A percentile compares a stretch with the other conserved stretches of the same genome.
These are phyloP conservation scores for Caenorhabditis parvicauda DNA, from an alignment of 2,888 invertebrate genomes.

Conservation along the genomic window DNA sequence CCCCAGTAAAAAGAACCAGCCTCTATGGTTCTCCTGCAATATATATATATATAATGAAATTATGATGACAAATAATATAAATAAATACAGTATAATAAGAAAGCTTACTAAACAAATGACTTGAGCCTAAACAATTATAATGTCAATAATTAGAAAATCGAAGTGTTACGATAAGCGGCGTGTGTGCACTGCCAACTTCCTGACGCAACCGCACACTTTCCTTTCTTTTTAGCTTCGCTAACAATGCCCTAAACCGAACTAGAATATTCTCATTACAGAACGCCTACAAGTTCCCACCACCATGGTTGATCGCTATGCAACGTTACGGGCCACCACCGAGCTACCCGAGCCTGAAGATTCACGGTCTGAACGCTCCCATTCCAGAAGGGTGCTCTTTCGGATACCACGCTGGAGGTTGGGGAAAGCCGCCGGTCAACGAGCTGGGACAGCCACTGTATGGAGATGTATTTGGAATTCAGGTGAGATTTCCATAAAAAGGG, in stretches of 20 bases:
- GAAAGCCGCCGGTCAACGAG: slow-evolving; percentile 98
- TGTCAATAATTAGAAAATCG: no score
- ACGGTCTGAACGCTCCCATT: slow-evolving; percentile 91
- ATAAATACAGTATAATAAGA: no score
- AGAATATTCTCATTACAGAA: slow-evolving; percentile 57
- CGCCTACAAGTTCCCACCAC: slow-evolving; percentile 75
- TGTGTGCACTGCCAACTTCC: no score
- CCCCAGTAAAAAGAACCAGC: no score
- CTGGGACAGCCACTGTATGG: slow-evolving; percentile 95
- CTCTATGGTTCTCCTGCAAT: no score
- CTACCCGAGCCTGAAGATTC: slow-evolving; percentile 92
- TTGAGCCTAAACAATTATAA: no score
- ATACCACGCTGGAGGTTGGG: slow-evolving; percentile 99
- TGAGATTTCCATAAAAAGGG: slow-evolving; percentile 11
- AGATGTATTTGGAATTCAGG: slow-evolving; percentile 86
- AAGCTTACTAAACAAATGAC: background rate
- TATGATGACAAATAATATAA: no score
- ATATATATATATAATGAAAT: no score
- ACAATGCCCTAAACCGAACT: background rate
- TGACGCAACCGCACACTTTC: no score
- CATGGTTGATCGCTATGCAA: slow-evolving; percentile 95
- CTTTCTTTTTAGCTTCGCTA: no score
- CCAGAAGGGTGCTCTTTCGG: slow-evolving; percentile 93
- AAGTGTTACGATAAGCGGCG: no score
- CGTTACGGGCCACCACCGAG: slow-evolving; percentile 98